Evolutionary conservation across 2,888 invertebrate species (phyloP), one percentile per base, ranked within the genome.

Genomic region (Oscheius sp.): DNA sequence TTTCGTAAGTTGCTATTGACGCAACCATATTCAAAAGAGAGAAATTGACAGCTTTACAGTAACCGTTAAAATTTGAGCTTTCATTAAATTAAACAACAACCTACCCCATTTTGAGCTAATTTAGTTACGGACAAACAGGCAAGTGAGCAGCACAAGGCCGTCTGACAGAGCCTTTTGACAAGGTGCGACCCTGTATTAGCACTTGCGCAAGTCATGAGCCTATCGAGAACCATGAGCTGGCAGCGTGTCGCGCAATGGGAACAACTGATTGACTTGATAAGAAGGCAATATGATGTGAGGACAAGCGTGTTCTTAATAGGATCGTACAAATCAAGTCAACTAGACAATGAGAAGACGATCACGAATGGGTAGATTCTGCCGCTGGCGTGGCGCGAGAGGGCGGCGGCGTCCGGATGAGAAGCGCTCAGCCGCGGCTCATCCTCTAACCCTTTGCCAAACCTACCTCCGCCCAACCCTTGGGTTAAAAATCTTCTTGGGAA

Each of bases 351-450:
- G 45, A 49, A 52, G n/a, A 49, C 52, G 49, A 52, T 27, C 25
- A 25, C 66, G 13, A 35, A 35, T 35, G 35, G 35, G 35, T 35
- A 35, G 52, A 66, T 66, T 66, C 66, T 66, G 66, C 66, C 66
- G 64, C 64, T 46, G 49, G 45, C 61, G 56, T 55, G 58, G 58
- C 29, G 58, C 58, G 46, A 46, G 66, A 66, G 66, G 66, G 66
- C 66, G 66, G 66, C 66, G 66, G 66, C 66, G 66, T 66, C 63
- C 49, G 66, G 66, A 66, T 66, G 66, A 66, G 66, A 66, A 66
- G 66, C 66, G 66, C 66, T 66, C 66, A 66, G 66, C 66, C 66
- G 66, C 66, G 25, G 63, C 66, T 66, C 66, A 66, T 66, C 66
- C 66, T 66, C 66, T 66, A 66, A 66, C 49, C 66, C 66, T 66